Evolutionary conservation across 1,140 invertebrate genomes (phyloP).

Genomic region (Colletes gigas): DNA sequence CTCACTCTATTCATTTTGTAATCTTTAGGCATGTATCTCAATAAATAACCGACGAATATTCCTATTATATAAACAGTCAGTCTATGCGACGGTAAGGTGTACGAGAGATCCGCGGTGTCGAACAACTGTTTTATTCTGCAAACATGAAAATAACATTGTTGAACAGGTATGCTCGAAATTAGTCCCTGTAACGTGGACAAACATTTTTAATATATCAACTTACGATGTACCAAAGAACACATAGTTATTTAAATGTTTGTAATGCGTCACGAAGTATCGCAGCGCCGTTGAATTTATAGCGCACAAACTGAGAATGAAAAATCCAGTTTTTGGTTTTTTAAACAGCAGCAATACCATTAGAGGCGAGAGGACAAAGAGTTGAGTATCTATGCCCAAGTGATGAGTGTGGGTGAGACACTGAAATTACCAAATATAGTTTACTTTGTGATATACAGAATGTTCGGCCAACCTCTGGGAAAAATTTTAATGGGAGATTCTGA

Average conservation of each 20-base stretch:
- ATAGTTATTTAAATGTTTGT: slow-evolving; percentile 85
- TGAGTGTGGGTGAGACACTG: slow-evolving; percentile 88
- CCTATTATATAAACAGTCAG: slow-evolving; percentile 87
- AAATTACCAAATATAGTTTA: slow-evolving; percentile 55
- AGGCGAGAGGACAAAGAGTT: slow-evolving; percentile 88
- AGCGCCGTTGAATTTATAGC: slow-evolving; percentile 84
- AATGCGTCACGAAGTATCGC: slow-evolving; percentile 85
- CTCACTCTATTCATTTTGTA: slow-evolving; percentile 78
- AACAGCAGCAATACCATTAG: slow-evolving; percentile 86
- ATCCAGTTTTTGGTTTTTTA: slow-evolving; percentile 84
- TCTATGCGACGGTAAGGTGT: slow-evolving; percentile 86
- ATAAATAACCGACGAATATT: slow-evolving; percentile 83
- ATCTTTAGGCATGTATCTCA: slow-evolving; percentile 80
- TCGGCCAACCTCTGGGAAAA: too few relatives aligned
- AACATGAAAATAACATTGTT: slow-evolving; percentile 10
- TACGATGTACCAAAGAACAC: slow-evolving; percentile 88
- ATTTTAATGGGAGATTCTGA: too few relatives aligned
- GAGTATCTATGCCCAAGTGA: slow-evolving; percentile 91
- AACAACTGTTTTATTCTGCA: slow-evolving; percentile 84
- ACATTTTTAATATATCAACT: slow-evolving; percentile 76
- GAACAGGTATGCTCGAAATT: not conserved
- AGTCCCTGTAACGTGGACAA: not conserved
- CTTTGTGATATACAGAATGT: not conserved
- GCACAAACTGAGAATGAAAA: slow-evolving; percentile 78
- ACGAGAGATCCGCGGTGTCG: slow-evolving; percentile 85